phyloP scores from a whole-genome alignment of 1,140 invertebrate species.

The Solenopsis fugax region DNA sequence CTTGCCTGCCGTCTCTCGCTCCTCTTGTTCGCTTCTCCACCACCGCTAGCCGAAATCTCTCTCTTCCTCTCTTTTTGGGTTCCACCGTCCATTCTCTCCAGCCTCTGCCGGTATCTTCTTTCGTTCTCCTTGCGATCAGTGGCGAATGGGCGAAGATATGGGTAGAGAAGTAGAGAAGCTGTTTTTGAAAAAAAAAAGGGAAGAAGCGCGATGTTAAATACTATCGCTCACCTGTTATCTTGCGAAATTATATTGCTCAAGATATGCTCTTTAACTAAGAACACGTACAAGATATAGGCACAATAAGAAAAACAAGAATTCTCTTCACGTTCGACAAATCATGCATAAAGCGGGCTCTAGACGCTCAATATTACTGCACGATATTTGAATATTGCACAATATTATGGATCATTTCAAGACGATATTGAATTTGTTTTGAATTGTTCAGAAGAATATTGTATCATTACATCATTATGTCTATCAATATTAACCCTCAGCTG shows the following conservation, averaged over 20 bases:
- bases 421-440: too few relatives aligned
- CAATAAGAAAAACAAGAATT: neutral
- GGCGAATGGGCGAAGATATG: constrained; percentile 56
- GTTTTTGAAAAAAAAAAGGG: neutral
- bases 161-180: neutral
- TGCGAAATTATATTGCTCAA: constrained; percentile 13
- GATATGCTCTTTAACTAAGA: neutral
- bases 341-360: too few relatives aligned
- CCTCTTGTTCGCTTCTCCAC: constrained; percentile 34
- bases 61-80: constrained; percentile 23
- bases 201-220: neutral
- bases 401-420: too few relatives aligned
- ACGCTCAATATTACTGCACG: too few relatives aligned
- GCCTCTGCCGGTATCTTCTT: constrained; percentile 51
- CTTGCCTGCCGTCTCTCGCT: constrained; percentile 30
- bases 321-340: too few relatives aligned
- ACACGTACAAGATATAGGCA: neutral
- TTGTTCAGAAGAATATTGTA: too few relatives aligned
- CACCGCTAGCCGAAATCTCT: constrained; percentile 48
- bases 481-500: too few relatives aligned
- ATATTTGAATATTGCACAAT: too few relatives aligned
- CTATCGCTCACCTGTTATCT: neutral
- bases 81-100: neutral
- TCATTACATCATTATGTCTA: too few relatives aligned
- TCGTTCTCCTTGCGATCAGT: constrained; percentile 62